These are phyloP conservation scores for Holotrichia oblita DNA, from an alignment of 1,140 invertebrate species.

Conservation along the genomic window DNA sequence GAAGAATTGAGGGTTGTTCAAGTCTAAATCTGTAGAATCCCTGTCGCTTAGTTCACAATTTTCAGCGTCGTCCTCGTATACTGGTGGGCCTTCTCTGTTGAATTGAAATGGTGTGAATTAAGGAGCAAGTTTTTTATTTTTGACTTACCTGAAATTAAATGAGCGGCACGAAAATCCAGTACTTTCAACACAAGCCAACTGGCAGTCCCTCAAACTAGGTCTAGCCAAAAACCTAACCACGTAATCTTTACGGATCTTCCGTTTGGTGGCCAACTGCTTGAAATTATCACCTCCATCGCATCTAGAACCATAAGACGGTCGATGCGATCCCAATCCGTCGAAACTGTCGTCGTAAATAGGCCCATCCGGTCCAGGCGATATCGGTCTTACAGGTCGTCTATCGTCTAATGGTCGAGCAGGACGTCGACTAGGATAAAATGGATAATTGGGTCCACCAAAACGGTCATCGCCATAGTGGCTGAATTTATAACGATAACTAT, in stretches of 20 bases:
- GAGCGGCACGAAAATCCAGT: constrained; percentile 87
- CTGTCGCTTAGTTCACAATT: constrained; percentile 91
- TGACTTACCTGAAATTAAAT: constrained; percentile 80
- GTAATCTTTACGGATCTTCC: constrained; percentile 80
- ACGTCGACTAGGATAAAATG: constrained; percentile 54
- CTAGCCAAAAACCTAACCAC: constrained; percentile 78
- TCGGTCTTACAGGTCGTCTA: constrained; percentile 48
- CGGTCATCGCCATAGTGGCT: constrained; percentile 55
- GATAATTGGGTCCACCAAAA: constrained; percentile 56
- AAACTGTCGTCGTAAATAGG: constrained; percentile 56
- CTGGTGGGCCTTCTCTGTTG: constrained; percentile 66
- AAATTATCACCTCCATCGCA: constrained; percentile 84
- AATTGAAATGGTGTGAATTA: background rate
- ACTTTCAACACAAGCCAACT: constrained; percentile 82
- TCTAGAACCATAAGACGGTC: constrained; percentile 61
- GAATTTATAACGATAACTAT: constrained; percentile 42
- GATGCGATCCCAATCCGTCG: constrained; percentile 48
- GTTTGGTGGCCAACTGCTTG: constrained; percentile 78
- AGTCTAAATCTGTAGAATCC: constrained; percentile 83
- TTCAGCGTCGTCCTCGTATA: constrained; percentile 74
- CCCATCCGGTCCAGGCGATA: constrained; percentile 59
- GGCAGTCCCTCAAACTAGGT: constrained; percentile 78
- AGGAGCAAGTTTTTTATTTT: background rate
- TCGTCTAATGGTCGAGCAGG: constrained; percentile 46
- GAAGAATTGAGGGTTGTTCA: constrained; percentile 85